phyloP scores from a whole-genome alignment of 2,797 vertebrate genomes.

The Xiphorhynchus erythropygius region DNA sequence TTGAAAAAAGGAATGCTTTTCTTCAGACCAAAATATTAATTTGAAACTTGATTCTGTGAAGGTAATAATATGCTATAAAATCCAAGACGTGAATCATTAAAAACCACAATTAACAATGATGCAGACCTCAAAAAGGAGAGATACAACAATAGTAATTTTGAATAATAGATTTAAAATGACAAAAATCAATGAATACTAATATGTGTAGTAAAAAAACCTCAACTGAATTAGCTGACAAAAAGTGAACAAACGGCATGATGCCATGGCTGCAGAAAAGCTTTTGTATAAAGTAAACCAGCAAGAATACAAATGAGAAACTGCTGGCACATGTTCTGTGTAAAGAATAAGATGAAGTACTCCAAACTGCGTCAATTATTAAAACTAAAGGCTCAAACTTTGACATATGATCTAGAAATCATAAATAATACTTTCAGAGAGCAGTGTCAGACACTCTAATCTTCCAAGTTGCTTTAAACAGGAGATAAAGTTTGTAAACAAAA shows the following conservation, averaged over 20 bases:
- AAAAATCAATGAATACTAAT: constrained; percentile 68
- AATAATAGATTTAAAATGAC: constrained; percentile 57
- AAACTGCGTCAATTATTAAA: constrained; percentile 57
- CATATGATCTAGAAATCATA: constrained; percentile 56
- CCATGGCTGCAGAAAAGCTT: constrained; percentile 34
- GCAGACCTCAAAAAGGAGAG: constrained; percentile 35
- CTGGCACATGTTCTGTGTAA: constrained; percentile 24
- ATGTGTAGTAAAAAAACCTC: constrained; percentile 27
- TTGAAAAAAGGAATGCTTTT: neutral
- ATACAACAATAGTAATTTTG: constrained; percentile 50
- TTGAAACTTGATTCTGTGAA: constrained; percentile 52
- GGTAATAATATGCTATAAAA: constrained; percentile 54
- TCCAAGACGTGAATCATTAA: constrained; percentile 20
- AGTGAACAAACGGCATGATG: constrained; percentile 4
- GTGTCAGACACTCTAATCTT: constrained; percentile 44
- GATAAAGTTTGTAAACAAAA: constrained; percentile 65
- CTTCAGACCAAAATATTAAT: constrained; percentile 53
- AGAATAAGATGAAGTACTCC: constrained; percentile 49
- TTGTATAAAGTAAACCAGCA: constrained; percentile 38
- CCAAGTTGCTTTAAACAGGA: constrained; percentile 39
- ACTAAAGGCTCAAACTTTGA: constrained; percentile 54
- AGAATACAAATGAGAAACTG: constrained; percentile 60
- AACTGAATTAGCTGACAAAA: constrained; percentile 59
- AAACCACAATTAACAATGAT: constrained; percentile 49
- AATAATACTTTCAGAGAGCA: constrained; percentile 49